Conservation (phyloP, 2,888 invertebrate species). For the Zaprionus obscuricornis region DNA sequence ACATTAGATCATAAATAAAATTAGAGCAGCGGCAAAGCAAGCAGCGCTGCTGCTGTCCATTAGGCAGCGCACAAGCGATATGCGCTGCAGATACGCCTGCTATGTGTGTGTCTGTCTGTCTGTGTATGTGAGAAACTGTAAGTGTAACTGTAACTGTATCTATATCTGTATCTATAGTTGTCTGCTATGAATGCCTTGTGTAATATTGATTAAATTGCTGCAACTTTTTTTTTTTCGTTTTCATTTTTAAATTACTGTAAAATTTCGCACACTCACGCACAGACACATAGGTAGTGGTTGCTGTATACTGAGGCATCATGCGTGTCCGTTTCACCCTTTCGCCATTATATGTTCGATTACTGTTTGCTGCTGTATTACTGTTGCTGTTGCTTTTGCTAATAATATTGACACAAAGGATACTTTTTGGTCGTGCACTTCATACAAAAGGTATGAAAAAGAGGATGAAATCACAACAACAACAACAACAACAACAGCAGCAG, state of each 20-base stretch:
- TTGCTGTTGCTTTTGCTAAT: conserved; percentile 64
- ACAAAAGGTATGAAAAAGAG: conserved; percentile 77
- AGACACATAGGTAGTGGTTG: conserved; percentile 30
- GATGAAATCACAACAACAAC: no score
- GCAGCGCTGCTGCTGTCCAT: conserved; percentile 63
- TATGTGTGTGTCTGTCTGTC: no score
- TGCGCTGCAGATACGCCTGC: conserved; percentile 68
- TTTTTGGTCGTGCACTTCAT: conserved; percentile 77
- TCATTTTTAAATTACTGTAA: conserved; percentile 81
- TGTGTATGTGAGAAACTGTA: conserved; percentile 50
- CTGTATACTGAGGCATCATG: conserved; percentile 19
- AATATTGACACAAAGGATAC: conserved; percentile 82
- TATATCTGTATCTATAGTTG: conserved; percentile 24
- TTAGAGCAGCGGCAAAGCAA: conserved; percentile 76
- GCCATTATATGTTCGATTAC: conserved; percentile 68
- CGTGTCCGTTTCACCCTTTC: conserved; percentile 64
- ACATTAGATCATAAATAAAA: conserved; percentile 81
- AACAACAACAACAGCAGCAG: conserved; percentile 27
- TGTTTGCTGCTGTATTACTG: no score
- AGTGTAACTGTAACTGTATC: conserved; percentile 23
- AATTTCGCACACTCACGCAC: conserved; percentile 80
- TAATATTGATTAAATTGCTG: conserved; percentile 82
- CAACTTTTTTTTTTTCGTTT: conserved; percentile 50
- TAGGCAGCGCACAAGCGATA: conserved; percentile 60
- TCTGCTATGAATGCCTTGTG: conserved; percentile 59